phyloP scores from a whole-genome alignment of 2,888 invertebrate species.

The Heterodera filipjevi region DNA sequence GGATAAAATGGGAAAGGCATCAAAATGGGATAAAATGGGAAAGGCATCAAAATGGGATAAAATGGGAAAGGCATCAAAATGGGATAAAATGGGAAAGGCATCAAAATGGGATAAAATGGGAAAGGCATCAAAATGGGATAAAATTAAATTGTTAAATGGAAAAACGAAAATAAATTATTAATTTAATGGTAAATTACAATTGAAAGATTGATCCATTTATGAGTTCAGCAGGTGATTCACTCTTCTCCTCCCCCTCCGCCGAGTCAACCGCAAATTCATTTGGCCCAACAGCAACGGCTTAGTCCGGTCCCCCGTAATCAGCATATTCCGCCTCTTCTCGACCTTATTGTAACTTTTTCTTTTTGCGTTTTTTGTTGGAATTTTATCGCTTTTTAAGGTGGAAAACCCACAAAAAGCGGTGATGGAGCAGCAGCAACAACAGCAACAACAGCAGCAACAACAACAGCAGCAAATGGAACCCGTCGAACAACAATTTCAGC shows the following conservation, averaged over 20 bases:
- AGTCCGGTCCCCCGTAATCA: not conserved
- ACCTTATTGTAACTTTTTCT: not conserved
- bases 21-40: too few species aligned
- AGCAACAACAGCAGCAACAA: not conserved
- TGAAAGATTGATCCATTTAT: too few species aligned
- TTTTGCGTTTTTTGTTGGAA: not conserved
- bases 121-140: too few species aligned
- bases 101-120: too few species aligned
- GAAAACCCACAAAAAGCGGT: not conserved
- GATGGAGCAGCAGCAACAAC: not conserved
- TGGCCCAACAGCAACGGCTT: slow-evolving; percentile 8
- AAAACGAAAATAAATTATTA: too few species aligned
- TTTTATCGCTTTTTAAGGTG: not conserved
- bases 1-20: not conserved
- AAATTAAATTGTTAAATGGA: too few species aligned
- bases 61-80: too few species aligned
- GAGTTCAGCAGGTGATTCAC: not conserved
- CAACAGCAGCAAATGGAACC: not conserved
- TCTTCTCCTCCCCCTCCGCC: not conserved
- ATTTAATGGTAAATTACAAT: too few species aligned
- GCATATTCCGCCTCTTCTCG: not conserved
- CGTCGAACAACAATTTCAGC: not conserved
- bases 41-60: too few species aligned
- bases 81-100: too few species aligned
- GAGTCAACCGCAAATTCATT: not conserved